These are phyloP conservation scores for Donacobius atricapilla DNA, from an alignment of 2,113 vertebrate genomes.

Conservation along the genomic window DNA sequence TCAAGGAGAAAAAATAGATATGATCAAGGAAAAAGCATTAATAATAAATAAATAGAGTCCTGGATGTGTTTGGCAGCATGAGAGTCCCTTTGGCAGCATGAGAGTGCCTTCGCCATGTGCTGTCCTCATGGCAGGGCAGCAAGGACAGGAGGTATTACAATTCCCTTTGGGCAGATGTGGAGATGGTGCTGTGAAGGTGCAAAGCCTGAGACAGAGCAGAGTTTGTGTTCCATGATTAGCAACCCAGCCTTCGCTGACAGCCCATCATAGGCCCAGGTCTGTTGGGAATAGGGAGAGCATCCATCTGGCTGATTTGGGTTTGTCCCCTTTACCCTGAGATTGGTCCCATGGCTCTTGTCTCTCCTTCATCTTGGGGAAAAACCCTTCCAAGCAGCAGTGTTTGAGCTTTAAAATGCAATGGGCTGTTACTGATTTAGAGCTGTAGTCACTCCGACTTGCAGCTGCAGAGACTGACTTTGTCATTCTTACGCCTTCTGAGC, in stretches of 20 bases:
- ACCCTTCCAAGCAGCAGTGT: neutral
- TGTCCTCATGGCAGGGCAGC: fast-evolving
- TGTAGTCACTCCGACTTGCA: neutral
- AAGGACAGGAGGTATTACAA: neutral
- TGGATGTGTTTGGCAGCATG: neutral
- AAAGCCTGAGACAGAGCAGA: neutral
- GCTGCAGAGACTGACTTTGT: neutral
- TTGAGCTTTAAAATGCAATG: neutral
- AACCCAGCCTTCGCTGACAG: neutral
- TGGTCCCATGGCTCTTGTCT: neutral
- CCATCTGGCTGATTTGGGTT: neutral
- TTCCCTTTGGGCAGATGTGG: neutral
- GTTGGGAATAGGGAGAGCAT: neutral
- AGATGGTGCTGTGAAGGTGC: neutral
- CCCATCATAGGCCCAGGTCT: neutral
- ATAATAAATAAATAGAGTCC: neutral
- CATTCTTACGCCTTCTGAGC: neutral
- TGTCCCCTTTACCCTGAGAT: neutral
- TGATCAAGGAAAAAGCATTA: neutral
- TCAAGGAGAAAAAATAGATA: neutral
- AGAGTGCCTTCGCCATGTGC: neutral
- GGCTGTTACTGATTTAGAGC: neutral
- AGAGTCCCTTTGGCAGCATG: neutral
- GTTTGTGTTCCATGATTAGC: neutral
- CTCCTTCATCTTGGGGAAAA: neutral